Base-by-base conservation (phyloP, 1,140 invertebrate species). In the Tribolium madens region DNA sequence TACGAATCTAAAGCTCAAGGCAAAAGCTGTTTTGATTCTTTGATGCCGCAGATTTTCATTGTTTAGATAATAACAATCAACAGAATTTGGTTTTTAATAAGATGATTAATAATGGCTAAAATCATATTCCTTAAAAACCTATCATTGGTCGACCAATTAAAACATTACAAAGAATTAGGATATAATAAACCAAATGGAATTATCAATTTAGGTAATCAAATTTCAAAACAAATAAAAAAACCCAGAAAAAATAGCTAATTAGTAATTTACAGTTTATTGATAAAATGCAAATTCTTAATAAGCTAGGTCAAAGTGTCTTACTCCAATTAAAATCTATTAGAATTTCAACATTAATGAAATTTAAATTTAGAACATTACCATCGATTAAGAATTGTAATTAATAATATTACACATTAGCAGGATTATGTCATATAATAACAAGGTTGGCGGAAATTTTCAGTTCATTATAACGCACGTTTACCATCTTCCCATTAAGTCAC, bases 1-100 rank as follows among this genome's bases (percentile, higher is more conserved):
- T 36, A 64, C 31, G 57, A 64, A 64, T 64, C 57, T 64, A 13
- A 26, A 33, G 57, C 57, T 26, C 57, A 64, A 64, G 57, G 57
- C 57, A 36, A 17, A n/a, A 12, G 26, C 21, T 4, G 3, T 26
- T 26, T 26, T 26, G n/a, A n/a, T 7, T 33, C 26, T 64, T 64
- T 64, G 57, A 42, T 36, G 57, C 15, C 52, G 52, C 26, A 12
- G 57, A 64, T 64, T 64, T 26, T 33, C 18, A 64, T 33, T 64
- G 57, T 26, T 64, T 5, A 33, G 31, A 26, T 4, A 36, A 4
- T 26, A 26, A 26, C 6, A 36, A 64, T 64, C 36, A 64, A 64
- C 13, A 64, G 57, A 64, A 64, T 64, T 60, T 10, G 53, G 9
- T 6, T 21, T 60, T 33, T 64, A 64, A 64, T 64, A 10, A 33